phyloP scores from a whole-genome alignment of 35 echinoderm and acorn worm genomes.

The Strongylocentrotus purpuratus region DNA sequence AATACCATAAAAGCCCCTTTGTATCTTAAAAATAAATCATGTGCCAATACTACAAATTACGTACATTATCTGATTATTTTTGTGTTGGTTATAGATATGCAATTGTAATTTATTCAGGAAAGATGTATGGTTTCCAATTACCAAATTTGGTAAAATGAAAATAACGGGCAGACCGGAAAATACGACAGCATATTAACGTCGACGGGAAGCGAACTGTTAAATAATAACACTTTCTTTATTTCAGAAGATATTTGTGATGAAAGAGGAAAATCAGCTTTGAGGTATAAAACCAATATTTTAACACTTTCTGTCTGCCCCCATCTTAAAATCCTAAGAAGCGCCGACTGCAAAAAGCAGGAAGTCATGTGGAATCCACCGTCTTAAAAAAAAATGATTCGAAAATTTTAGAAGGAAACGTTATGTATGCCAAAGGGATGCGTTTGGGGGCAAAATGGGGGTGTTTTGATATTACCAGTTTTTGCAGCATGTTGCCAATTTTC shows the following conservation, averaged over 20 bases:
- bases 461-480: background rate
- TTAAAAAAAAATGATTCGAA: background rate
- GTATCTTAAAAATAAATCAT: too few relatives aligned
- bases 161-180: background rate
- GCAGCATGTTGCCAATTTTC: background rate
- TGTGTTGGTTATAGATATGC: too few relatives aligned
- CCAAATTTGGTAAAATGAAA: too few relatives aligned
- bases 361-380: background rate
- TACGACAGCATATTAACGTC: background rate
- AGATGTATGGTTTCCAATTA: too few relatives aligned
- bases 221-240: background rate
- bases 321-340: background rate
- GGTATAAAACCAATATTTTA: background rate
- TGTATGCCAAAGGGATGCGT: background rate
- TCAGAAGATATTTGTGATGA: background rate
- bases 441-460: background rate
- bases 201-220: background rate
- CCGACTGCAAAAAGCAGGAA: background rate
- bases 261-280: background rate
- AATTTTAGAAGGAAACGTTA: background rate
- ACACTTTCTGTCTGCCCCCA: background rate
- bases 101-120: too few relatives aligned
- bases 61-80: too few relatives aligned
- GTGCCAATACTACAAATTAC: too few relatives aligned
- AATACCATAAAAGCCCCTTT: too few relatives aligned